Evolutionary conservation across 2,888 invertebrate genomes (phyloP).

Genomic region (Meiosimyza decipiens): DNA sequence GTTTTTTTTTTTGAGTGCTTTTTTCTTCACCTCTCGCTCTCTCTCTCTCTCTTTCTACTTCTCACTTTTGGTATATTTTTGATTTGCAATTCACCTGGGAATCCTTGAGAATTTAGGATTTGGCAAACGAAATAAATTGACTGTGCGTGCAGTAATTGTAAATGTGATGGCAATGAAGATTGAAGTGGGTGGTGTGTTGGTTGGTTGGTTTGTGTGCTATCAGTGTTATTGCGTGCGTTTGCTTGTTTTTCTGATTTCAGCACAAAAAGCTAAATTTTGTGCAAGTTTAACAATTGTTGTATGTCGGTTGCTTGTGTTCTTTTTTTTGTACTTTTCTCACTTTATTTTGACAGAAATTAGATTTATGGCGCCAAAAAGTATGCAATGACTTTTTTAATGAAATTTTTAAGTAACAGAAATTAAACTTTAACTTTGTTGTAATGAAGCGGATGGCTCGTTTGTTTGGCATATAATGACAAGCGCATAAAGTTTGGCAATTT

Average conservation of each 20-base stretch:
- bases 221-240: neutral
- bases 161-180: conserved; percentile 46
- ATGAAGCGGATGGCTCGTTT: too few species aligned
- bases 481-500: too few species aligned
- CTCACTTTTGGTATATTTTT: conserved; percentile 55
- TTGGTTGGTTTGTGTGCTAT: neutral
- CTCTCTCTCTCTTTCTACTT: conserved; percentile 7
- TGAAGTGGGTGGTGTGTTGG: conserved; percentile 6
- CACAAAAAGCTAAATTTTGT: too few species aligned
- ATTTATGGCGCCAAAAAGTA: conserved; percentile 31
- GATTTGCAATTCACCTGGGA: conserved; percentile 66
- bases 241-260: too few species aligned
- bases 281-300: too few species aligned
- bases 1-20: neutral
- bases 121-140: conserved; percentile 61
- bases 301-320: too few species aligned
- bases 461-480: too few species aligned
- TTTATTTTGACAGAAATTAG: conserved; percentile 25
- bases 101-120: conserved; percentile 35
- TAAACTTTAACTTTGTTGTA: conserved; percentile 21
- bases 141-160: conserved; percentile 66
- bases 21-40: too few species aligned
- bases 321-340: neutral
- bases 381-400: conserved; percentile 5
- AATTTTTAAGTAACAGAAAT: conserved; percentile 14